Conservation (phyloP, 2,888 invertebrate species). For the Monochamus alternatus region DNA sequence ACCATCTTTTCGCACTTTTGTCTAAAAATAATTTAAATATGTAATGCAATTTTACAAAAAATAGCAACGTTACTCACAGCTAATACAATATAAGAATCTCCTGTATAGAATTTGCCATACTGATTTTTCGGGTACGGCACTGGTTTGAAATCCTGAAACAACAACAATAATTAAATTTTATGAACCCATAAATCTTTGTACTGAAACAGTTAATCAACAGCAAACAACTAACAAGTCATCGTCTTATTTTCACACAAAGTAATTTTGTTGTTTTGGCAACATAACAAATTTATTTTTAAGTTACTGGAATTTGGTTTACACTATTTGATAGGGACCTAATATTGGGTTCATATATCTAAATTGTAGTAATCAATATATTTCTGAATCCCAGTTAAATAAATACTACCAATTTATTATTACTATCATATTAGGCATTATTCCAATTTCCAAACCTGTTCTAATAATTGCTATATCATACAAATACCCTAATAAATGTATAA, state of each 20-base stretch:
- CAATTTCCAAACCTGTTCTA: too few species aligned
- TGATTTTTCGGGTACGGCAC: slow-evolving; percentile 81
- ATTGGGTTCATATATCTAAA: too few species aligned
- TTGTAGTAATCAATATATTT: too few species aligned
- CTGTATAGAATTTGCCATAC: slow-evolving; percentile 88
- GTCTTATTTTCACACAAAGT: neutral
- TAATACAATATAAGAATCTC: slow-evolving; percentile 89
- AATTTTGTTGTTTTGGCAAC: neutral
- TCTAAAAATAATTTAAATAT: slow-evolving; percentile 73
- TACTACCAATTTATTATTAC: too few species aligned
- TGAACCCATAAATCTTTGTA: neutral
- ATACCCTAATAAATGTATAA: too few species aligned
- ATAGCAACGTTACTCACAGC: slow-evolving; percentile 75
- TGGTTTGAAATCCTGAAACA: slow-evolving; percentile 84
- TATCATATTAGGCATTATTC: too few species aligned
- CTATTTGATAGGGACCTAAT: too few species aligned
- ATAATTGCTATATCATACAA: too few species aligned
- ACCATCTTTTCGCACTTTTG: slow-evolving; percentile 76
- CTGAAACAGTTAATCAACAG: neutral
- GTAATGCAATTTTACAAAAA: neutral
- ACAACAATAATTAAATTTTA: slow-evolving; percentile 39
- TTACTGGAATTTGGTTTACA: too few species aligned
- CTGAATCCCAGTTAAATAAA: too few species aligned
- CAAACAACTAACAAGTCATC: neutral
- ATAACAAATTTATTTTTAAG: too few species aligned